Base-by-base conservation (phyloP, 2,888 invertebrate species). In the Xylota segnis region DNA sequence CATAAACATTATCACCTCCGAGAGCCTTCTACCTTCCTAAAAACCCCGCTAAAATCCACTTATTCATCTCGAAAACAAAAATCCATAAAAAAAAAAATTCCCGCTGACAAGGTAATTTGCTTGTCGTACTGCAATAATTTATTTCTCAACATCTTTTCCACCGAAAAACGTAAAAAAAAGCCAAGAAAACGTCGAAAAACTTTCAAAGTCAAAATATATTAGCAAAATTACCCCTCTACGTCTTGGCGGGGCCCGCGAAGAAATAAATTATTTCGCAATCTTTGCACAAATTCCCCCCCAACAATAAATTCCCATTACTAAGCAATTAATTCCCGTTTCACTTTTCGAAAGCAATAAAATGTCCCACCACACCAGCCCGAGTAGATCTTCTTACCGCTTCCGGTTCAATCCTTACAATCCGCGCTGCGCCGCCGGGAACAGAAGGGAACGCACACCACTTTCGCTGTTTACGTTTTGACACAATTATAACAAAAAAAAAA, bases 261-360 rank as follows among this genome's bases (percentile, higher is more conserved):
- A 75, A 75, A 84, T 84, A 81, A 76, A 84, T 81, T 84, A 84
- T 76, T 75, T 71, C 37, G 75, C 70, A 58, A 66, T 84, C 75
- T 76, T 84, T 54, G 58, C 74, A 70, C 32, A 79, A 83, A 68
- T 70, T 54, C 34, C 59, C 32, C 43, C 52, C 50, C 56, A 58
- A 84, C 52, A 66, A 84, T 84, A 84, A 84, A 84, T 84, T 84
- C 81, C 75, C 79, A 84, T 84, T 84, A 81, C 75, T 43, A 75
- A 81, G 84, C 84, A 81, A 84, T 84, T 84, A 84, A 81, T 84
- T 84, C 79, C 65, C 75, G 70, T 81, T 75, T 84, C 61, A 40
- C 58, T 74, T 83, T 81, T 68, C 50, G 50, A 78, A 74, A 83
- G 83, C 68, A 83, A 83, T 83, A 83, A 83, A 83, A 83, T 83